These are phyloP conservation scores for Felis catus DNA, from an alignment of 2,113 vertebrate genomes.

Conservation along the genomic window DNA sequence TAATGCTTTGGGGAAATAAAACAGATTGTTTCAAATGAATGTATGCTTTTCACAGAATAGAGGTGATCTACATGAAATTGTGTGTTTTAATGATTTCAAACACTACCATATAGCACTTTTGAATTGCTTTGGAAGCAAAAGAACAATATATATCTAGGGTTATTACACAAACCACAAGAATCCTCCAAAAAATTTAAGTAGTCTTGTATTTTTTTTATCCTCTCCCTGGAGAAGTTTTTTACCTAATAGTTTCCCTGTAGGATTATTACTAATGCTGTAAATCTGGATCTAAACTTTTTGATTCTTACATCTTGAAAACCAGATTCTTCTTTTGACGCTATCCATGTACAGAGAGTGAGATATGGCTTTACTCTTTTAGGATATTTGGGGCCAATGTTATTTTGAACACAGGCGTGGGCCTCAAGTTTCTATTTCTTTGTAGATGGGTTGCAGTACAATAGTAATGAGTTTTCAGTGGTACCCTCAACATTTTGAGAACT, in stretches of 20 bases:
- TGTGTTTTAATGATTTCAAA: slow-evolving; percentile 15
- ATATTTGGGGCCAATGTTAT: background rate
- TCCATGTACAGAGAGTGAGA: background rate
- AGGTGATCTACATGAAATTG: background rate
- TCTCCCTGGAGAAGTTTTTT: slow-evolving; percentile 25
- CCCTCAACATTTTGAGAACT: background rate
- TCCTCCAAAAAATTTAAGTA: background rate
- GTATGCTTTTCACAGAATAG: background rate
- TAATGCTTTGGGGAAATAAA: background rate
- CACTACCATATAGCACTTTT: slow-evolving; percentile 28
- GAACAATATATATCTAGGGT: background rate
- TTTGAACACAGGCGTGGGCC: background rate
- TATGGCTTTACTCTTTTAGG: background rate
- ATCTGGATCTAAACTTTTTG: background rate
- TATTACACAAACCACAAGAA: background rate
- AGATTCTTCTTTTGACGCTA: background rate
- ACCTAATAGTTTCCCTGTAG: background rate
- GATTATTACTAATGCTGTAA: background rate
- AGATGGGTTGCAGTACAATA: background rate
- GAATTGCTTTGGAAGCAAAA: background rate
- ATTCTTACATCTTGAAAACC: background rate
- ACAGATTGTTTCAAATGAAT: slow-evolving; percentile 21
- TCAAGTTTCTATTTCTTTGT: background rate
- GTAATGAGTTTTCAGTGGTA: background rate
- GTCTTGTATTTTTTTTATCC: background rate